These are phyloP conservation scores for Cryptocheilus praepositus DNA, from an alignment of 2,888 invertebrate genomes.

Conservation along the genomic window DNA sequence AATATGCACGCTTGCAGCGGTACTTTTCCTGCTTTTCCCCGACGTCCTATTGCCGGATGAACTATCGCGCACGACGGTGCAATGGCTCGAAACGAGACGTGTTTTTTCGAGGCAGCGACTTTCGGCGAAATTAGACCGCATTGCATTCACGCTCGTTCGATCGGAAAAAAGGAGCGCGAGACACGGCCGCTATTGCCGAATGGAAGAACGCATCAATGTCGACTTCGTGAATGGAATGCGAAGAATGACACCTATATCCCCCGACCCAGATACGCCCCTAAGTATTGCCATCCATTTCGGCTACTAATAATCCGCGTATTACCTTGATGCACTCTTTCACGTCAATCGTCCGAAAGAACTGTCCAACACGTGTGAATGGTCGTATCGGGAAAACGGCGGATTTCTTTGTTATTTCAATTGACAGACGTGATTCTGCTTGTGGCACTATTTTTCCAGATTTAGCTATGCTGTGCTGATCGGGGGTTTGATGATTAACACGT, in stretches of 20 bases:
- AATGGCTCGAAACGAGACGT: no score
- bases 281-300: conserved; percentile 44
- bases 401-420: no score
- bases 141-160: conserved; percentile 4
- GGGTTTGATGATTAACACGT: no score
- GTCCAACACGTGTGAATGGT: conserved; percentile 35
- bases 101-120: background rate
- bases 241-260: conserved; percentile 2
- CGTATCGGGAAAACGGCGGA: background rate
- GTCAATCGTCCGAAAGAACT: conserved; percentile 42
- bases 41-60: no score
- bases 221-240: conserved; percentile 17
- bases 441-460: no score
- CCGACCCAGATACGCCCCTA: conserved; percentile 12
- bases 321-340: conserved; percentile 9
- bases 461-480: no score
- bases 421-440: no score
- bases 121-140: conserved; percentile 5
- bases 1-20: no score
- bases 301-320: conserved; percentile 32
- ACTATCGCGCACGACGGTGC: no score
- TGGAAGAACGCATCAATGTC: background rate
- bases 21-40: no score
- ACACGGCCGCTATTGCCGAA: background rate
- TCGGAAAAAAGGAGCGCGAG: background rate